phyloP scores from a whole-genome alignment of 2,888 invertebrate species.

The Alcis repandata region DNA sequence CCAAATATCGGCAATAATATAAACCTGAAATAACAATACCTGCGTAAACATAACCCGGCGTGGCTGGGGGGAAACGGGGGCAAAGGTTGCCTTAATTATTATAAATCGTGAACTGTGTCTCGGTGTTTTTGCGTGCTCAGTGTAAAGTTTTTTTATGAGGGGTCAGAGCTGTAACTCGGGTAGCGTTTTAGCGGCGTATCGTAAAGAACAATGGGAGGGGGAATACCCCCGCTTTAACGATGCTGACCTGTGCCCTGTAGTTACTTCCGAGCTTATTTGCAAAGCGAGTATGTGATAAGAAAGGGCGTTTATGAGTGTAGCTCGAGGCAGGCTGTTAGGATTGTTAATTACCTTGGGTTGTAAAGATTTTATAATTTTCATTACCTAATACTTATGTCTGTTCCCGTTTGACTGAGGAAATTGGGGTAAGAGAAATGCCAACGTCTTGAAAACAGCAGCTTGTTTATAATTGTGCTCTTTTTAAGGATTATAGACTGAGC shows the following conservation, averaged over 20 bases:
- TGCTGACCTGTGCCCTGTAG: conserved; percentile 29
- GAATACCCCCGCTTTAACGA: conserved; percentile 24
- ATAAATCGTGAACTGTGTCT: conserved; percentile 38
- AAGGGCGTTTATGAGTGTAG: conserved; percentile 10
- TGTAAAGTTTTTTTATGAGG: conserved; percentile 36
- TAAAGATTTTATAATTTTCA: background rate
- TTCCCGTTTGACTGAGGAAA: no score
- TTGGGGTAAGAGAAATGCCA: no score
- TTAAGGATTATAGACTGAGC: no score
- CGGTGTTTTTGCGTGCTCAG: conserved; percentile 33
- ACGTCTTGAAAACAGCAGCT: no score
- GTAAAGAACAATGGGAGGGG: conserved; percentile 29
- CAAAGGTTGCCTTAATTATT: conserved; percentile 38
- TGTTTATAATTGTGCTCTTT: no score
- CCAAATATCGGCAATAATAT: conserved; percentile 37
- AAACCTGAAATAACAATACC: conserved; percentile 38
- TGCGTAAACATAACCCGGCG: conserved; percentile 28
- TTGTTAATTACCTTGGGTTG: background rate
- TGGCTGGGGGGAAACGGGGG: conserved; percentile 5
- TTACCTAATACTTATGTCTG: background rate
- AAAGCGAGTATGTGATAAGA: conserved; percentile 16
- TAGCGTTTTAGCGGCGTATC: conserved; percentile 23
- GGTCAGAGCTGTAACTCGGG: conserved; percentile 31
- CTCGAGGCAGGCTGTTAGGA: background rate
- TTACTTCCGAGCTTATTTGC: conserved; percentile 17